Evolutionary conservation across 2,797 vertebrate genomes (phyloP).

Genomic region (Hippopotamyrus pictus): DNA sequence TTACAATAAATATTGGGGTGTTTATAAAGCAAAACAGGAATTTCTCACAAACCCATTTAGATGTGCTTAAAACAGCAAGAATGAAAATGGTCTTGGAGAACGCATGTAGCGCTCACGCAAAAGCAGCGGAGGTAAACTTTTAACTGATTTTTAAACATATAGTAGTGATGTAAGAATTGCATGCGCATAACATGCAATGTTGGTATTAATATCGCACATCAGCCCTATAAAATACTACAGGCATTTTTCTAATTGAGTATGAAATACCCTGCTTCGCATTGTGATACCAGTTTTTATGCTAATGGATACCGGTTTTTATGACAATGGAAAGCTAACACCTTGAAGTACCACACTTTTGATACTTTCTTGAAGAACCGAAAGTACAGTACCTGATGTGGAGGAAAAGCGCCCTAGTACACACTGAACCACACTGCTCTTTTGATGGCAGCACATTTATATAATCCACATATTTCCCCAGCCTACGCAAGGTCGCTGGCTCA

Average conservation of each 20-base stretch:
- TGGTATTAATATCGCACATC: too few relatives aligned
- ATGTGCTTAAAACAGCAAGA: too few relatives aligned
- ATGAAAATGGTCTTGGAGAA: too few relatives aligned
- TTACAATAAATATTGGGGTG: too few relatives aligned
- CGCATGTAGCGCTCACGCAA: too few relatives aligned
- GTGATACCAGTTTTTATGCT: background rate
- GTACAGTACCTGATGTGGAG: background rate
- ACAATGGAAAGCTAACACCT: background rate
- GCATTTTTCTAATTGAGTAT: background rate
- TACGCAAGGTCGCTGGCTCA: background rate
- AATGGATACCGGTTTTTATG: background rate
- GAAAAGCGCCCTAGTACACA: background rate
- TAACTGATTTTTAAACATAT: too few relatives aligned
- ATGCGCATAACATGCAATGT: too few relatives aligned
- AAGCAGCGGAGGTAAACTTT: too few relatives aligned
- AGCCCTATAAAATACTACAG: too few relatives aligned
- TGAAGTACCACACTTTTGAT: background rate
- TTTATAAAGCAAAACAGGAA: too few relatives aligned
- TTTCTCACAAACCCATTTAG: too few relatives aligned
- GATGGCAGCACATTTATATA: background rate
- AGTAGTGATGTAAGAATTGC: too few relatives aligned
- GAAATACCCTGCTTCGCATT: background rate
- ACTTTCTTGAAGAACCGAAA: background rate
- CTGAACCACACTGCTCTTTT: background rate
- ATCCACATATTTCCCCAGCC: background rate